phyloP scores from a whole-genome alignment of 2,888 invertebrate species.

The Galeruca laticollis region DNA sequence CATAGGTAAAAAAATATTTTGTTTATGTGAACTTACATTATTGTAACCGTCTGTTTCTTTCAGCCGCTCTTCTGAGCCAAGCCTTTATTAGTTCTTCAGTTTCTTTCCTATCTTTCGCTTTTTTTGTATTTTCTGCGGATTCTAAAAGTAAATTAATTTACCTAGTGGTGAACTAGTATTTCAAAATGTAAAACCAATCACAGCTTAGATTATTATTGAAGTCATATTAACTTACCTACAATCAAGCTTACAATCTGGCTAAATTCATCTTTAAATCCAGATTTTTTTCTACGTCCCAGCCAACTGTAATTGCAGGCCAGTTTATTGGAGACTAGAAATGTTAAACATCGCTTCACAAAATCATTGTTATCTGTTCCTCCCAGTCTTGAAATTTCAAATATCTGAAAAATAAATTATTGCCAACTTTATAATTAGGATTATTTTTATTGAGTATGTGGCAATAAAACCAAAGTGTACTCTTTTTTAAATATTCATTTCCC shows the following conservation, averaged over 20 bases:
- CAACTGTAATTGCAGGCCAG: no score
- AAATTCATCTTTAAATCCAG: slow-evolving; percentile 1
- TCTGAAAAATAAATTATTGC: no score
- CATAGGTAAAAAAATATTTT: slow-evolving; percentile 9
- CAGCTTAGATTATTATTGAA: slow-evolving; percentile 14
- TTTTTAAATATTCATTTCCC: no score
- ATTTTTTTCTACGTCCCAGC: slow-evolving; percentile 13
- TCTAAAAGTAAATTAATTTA: slow-evolving; percentile 27
- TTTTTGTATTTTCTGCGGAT: slow-evolving; percentile 19
- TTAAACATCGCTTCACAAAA: no score
- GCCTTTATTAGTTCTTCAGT: slow-evolving; percentile 22
- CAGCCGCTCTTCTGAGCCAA: slow-evolving; percentile 21
- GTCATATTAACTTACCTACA: slow-evolving; percentile 9
- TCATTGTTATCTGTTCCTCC: no score
- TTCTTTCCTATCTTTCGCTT: slow-evolving; percentile 16
- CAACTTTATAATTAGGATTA: no score
- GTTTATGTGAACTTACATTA: slow-evolving; percentile 7
- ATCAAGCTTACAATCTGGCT: slow-evolving; percentile 13
- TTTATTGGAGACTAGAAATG: no score
- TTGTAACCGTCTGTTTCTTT: slow-evolving; percentile 19
- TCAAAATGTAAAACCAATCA: neutral
- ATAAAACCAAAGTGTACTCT: no score
- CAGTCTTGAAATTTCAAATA: no score
- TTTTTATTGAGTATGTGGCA: no score
- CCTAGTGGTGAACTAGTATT: slow-evolving; percentile 9